Evolutionary conservation across 64 coral and sea anemone genomes (phyloP), one percentile per base, ranked within the genome.

Genomic region (Actinia tenebrosa): DNA sequence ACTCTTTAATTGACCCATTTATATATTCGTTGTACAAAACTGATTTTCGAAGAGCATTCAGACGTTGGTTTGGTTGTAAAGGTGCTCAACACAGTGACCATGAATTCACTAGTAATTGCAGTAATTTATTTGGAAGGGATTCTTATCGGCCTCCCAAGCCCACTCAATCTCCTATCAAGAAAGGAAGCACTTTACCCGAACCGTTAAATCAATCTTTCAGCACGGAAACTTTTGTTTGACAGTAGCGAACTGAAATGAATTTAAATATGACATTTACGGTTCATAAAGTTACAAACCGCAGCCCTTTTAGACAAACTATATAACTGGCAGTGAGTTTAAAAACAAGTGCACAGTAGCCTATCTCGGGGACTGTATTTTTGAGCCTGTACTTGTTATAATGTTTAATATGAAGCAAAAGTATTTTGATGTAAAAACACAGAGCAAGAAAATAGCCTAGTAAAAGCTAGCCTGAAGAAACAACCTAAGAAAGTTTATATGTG

Each of bases 21-120:
- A 89, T 95, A 53, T 92, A 92, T 37, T 92, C 94, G 6, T 84
- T 95, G 16, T 92, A 92, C 20, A 95, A 95, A 60, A 23, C 84
- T 3, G 94, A 95, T 45, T 95, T 89, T 56, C 84, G 94, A 0
- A 69, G 47, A 17, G 94, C 94, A 22, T 77, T 95, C 44, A 71
- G 83, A 53, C 50, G 79, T n/a, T 75, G 79, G 79, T 47, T 53
- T 37, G 17, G 79, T 3, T 20, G 43, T 50, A 81, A 50, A 45
- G 79, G 50, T 53, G 17, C 79, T 53, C 10, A 75, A 25, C 79
- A 37, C 22, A 52, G 27, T 45, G 79, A 53, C 3, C 3, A 5
- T 1, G 79, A 81, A 19, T 47, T 81, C 16, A 53, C 42, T 45
- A 81, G 79, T 81, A 81, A 81, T 7, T 81, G 79, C 79, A 81